phyloP scores from a whole-genome alignment of 2,888 invertebrate species.

The Sphinx pinastri region DNA sequence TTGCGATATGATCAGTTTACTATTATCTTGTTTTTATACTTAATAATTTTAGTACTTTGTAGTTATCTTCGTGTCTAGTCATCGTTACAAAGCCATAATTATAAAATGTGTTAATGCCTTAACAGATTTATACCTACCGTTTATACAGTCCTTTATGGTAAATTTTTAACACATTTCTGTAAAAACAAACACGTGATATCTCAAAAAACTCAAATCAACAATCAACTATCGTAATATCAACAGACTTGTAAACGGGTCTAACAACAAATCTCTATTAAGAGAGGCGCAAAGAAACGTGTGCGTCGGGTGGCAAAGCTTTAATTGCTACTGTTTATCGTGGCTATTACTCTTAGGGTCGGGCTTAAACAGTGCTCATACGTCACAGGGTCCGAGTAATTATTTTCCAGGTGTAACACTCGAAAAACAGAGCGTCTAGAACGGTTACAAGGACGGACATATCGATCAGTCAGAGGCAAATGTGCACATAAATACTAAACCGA shows the following conservation, averaged over 20 bases:
- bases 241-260: slow-evolving; percentile 22
- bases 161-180: too few species aligned
- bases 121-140: too few species aligned
- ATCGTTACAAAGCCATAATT: too few species aligned
- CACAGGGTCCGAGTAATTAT: slow-evolving; percentile 80
- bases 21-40: too few species aligned
- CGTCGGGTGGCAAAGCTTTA: slow-evolving; percentile 82
- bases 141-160: too few species aligned
- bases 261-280: slow-evolving; percentile 75
- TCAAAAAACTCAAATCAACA: slow-evolving; percentile 2
- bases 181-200: too few species aligned
- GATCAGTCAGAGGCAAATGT: slow-evolving; percentile 59
- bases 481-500: slow-evolving; percentile 25
- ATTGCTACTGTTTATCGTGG: slow-evolving; percentile 80
- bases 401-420: slow-evolving; percentile 76
- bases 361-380: slow-evolving; percentile 81
- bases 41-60: too few species aligned
- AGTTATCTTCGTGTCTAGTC: too few species aligned
- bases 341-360: slow-evolving; percentile 77
- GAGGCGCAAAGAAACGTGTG: slow-evolving; percentile 79
- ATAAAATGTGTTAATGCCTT: too few species aligned
- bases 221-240: slow-evolving; percentile 13
- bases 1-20: too few species aligned
- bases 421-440: slow-evolving; percentile 60
- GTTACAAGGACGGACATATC: slow-evolving; percentile 68